A percentile compares a stretch with the other conserved stretches of the same genome.
phyloP scores from a whole-genome alignment of 2,113 vertebrate genomes.

The Bubo blakistoni region DNA sequence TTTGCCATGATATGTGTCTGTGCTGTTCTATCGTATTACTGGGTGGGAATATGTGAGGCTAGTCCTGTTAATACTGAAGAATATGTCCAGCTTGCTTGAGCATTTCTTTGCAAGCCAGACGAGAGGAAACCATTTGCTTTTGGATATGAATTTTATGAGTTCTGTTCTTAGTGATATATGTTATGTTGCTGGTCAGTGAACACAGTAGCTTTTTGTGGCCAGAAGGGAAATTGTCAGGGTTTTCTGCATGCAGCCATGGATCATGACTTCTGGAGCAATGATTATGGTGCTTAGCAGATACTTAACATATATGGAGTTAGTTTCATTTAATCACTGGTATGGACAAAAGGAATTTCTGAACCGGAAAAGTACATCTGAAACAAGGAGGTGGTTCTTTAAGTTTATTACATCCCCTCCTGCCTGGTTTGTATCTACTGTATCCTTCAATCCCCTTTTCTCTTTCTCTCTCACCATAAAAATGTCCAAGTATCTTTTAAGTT shows the following conservation, averaged over 20 bases:
- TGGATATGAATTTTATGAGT: not conserved
- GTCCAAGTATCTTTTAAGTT: not conserved
- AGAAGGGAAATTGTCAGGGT: not conserved
- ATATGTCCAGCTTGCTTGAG: not conserved
- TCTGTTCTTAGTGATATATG: not conserved
- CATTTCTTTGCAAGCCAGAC: not conserved
- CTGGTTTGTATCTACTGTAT: not conserved
- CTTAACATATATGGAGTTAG: not conserved
- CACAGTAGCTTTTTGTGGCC: not conserved
- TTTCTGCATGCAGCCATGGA: not conserved
- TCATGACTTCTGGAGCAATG: not conserved
- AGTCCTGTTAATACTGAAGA: not conserved
- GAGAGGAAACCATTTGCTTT: not conserved
- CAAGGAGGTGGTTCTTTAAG: not conserved
- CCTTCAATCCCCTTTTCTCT: not conserved
- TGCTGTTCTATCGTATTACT: not conserved
- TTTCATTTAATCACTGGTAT: not conserved
- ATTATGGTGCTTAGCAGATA: not conserved
- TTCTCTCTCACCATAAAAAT: conserved; percentile 6
- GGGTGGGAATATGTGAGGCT: not conserved
- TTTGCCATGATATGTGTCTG: not conserved
- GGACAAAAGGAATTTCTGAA: not conserved
- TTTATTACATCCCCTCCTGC: not conserved
- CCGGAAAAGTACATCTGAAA: not conserved
- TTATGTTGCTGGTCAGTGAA: not conserved